These are phyloP conservation scores for Ceratina australensis DNA, from an alignment of 1,140 invertebrate genomes.

Conservation along the genomic window DNA sequence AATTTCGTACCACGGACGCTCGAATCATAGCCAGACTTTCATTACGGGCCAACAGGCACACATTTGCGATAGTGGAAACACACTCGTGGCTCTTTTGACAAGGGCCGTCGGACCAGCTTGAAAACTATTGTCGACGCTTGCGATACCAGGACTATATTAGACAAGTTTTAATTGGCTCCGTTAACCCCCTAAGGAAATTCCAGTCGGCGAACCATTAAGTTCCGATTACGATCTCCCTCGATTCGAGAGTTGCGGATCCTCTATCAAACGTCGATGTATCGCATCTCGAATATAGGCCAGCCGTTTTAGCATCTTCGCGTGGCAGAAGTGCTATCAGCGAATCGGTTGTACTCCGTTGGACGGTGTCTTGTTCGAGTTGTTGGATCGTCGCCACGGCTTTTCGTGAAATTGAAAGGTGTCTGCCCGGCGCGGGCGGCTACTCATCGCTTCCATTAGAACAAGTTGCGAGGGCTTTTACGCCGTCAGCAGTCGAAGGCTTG, in stretches of 20 bases:
- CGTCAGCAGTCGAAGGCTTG: conserved; percentile 43
- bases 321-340: too few relatives aligned
- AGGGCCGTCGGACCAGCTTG: too few relatives aligned
- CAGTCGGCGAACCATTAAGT: conserved; percentile 1
- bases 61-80: not conserved
- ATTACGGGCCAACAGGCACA: not conserved
- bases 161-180: conserved; percentile 39
- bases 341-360: too few relatives aligned
- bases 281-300: not conserved
- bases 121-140: not conserved
- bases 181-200: not conserved
- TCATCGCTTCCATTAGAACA: conserved; percentile 50
- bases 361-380: conserved; percentile 23
- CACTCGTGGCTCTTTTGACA: not conserved
- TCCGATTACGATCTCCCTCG: conserved; percentile 4
- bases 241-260: not conserved
- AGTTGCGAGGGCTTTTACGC: conserved; percentile 54
- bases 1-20: too few relatives aligned
- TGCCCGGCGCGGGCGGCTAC: not conserved
- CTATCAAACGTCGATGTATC: not conserved
- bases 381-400: conserved; percentile 34
- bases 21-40: not conserved
- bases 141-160: conserved; percentile 16
- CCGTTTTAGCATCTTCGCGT: too few relatives aligned
- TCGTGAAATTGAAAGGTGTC: conserved; percentile 45